phyloP scores from a whole-genome alignment of 2,113 vertebrate genomes.

The Trogon melanurus region DNA sequence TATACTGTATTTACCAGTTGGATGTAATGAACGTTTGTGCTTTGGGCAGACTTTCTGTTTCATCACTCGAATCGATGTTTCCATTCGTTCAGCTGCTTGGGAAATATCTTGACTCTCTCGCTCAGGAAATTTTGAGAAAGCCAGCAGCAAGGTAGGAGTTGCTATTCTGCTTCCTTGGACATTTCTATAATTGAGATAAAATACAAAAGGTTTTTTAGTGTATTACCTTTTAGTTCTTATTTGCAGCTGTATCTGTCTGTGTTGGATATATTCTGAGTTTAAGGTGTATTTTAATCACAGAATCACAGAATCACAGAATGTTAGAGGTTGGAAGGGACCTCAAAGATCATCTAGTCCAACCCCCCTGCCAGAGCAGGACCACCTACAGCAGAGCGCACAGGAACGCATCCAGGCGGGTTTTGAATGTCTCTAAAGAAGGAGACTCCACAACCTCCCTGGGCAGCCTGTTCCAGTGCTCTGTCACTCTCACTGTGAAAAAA shows the following conservation, averaged over 20 bases:
- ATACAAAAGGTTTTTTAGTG: not conserved
- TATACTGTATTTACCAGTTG: slow-evolving; percentile 73
- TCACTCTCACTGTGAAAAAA: too few relatives aligned
- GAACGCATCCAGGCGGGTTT: too few relatives aligned
- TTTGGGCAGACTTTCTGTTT: slow-evolving; percentile 60
- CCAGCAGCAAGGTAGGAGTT: slow-evolving; percentile 63
- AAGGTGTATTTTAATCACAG: not conserved
- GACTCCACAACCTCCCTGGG: too few relatives aligned
- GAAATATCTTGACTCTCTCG: slow-evolving; percentile 71
- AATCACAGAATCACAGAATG: too few relatives aligned
- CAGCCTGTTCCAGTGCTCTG: too few relatives aligned
- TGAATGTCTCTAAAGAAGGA: too few relatives aligned
- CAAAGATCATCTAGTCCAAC: too few relatives aligned
- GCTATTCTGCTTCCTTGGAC: slow-evolving; percentile 27
- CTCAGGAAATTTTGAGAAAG: slow-evolving; percentile 76
- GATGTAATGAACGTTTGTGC: slow-evolving; percentile 46
- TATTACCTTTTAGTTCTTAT: not conserved
- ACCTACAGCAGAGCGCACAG: too few relatives aligned
- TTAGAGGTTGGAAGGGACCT: too few relatives aligned
- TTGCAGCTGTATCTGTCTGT: not conserved
- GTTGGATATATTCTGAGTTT: not conserved
- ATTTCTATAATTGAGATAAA: slow-evolving; percentile 50
- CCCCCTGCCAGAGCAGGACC: too few relatives aligned
- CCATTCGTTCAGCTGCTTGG: slow-evolving; percentile 84
- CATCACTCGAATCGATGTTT: slow-evolving; percentile 74